Evolutionary conservation across 2,888 invertebrate species (phyloP).

Genomic region (Chrysodeixis includens): DNA sequence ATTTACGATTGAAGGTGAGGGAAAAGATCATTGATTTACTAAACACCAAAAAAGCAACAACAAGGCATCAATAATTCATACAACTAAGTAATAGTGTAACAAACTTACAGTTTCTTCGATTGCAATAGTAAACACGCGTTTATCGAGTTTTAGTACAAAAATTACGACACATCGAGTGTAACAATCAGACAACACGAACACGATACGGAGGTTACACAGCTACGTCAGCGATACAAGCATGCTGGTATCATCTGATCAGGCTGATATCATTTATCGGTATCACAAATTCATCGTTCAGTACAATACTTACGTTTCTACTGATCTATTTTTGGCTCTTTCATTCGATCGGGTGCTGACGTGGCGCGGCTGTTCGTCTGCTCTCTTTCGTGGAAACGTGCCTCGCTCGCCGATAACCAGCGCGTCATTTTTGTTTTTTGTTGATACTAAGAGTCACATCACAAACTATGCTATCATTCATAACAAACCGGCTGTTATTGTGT

Average conservation of each 20-base stretch:
- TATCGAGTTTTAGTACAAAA: conserved; percentile 49
- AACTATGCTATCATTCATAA: conserved; percentile 61
- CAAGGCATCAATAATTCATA: conserved; percentile 11
- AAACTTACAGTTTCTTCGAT: conserved; percentile 38
- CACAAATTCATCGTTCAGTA: conserved; percentile 57
- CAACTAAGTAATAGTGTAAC: conserved; percentile 19
- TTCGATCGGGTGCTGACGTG: conserved; percentile 66
- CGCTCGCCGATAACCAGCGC: conserved; percentile 49
- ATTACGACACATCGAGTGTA: conserved; percentile 45
- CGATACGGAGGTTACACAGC: conserved; percentile 48
- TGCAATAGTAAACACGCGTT: conserved; percentile 44
- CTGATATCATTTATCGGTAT: conserved; percentile 63
- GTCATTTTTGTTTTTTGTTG: conserved; percentile 54
- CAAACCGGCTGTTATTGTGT: conserved; percentile 58
- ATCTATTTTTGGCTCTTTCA: conserved; percentile 72
- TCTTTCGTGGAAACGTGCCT: conserved; percentile 64
- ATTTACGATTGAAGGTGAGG: conserved; percentile 40
- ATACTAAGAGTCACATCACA: conserved; percentile 57
- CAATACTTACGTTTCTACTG: conserved; percentile 69
- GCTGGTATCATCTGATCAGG: conserved; percentile 51
- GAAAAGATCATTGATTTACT: conserved; percentile 27
- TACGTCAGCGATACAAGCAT: conserved; percentile 35
- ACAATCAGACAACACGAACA: conserved; percentile 49
- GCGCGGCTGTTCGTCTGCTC: conserved; percentile 65
- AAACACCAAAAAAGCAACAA: conserved; percentile 21